Percentiles rank a stretch among this genome's conserved stretches.
These are phyloP conservation scores for Trisateles emortualis DNA, from an alignment of 2,888 invertebrate species.

Conservation along the genomic window DNA sequence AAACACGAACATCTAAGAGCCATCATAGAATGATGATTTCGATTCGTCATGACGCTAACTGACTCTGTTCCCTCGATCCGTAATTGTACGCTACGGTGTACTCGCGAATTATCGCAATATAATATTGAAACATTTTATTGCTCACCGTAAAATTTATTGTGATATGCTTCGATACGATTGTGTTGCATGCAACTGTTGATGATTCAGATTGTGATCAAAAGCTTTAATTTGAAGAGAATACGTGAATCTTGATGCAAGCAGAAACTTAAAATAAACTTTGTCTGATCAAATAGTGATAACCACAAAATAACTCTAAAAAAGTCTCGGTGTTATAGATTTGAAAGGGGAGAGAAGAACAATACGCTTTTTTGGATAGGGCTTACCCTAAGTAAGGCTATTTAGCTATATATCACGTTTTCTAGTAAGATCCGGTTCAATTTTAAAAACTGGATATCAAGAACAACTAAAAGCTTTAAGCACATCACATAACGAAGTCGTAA, in stretches of 20 bases:
- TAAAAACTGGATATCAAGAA: neutral
- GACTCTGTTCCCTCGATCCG: slow-evolving; percentile 57
- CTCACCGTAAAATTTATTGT: slow-evolving; percentile 40
- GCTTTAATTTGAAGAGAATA: neutral
- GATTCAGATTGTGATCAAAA: slow-evolving; percentile 17
- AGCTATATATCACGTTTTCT: no score
- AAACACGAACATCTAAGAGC: slow-evolving; percentile 52
- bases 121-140: slow-evolving; percentile 53
- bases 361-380: no score
- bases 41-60: slow-evolving; percentile 73
- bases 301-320: no score
- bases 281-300: no score
- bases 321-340: no score
- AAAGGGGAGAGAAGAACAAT: no score
- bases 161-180: slow-evolving; percentile 48
- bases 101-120: slow-evolving; percentile 62
- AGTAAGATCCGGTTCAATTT: no score
- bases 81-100: slow-evolving; percentile 59
- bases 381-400: no score
- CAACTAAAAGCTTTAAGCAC: neutral
- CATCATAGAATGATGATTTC: slow-evolving; percentile 62
- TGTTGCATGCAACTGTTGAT: slow-evolving; percentile 27
- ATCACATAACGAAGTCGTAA: slow-evolving; percentile 26
- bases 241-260: neutral
- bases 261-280: no score